Conservation (phyloP, 2,113 vertebrate species). For the Xenus cinereus region DNA sequence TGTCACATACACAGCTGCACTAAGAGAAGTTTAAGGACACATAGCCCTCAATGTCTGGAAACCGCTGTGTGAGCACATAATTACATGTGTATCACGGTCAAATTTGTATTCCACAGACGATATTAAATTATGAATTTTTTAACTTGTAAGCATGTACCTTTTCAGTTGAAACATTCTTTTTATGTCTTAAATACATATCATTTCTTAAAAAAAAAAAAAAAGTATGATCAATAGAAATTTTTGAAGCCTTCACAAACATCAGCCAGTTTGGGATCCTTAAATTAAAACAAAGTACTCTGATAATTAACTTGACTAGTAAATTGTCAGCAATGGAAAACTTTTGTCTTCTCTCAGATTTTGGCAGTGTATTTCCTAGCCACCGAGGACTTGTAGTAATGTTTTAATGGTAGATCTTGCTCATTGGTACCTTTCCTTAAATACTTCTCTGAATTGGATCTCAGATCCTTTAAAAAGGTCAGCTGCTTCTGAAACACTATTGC, state of each 20-base stretch:
- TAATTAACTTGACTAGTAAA: background rate
- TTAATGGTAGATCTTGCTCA: background rate
- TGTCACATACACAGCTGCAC: background rate
- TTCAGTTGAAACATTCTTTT: background rate
- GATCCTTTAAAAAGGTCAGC: background rate
- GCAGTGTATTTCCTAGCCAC: background rate
- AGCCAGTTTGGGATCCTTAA: background rate
- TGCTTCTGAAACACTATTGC: background rate
- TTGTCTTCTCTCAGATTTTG: background rate
- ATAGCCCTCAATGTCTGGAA: background rate
- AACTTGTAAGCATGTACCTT: background rate
- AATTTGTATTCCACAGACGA: background rate
- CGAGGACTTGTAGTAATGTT: background rate
- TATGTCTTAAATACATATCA: background rate
- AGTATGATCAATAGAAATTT: background rate
- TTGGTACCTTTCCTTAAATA: background rate
- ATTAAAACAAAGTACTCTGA: background rate
- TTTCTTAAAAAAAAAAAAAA: background rate
- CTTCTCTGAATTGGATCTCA: background rate
- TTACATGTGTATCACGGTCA: fast-evolving
- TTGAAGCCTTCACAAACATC: background rate
- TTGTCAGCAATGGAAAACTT: background rate
- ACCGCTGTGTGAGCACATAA: background rate
- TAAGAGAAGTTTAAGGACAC: background rate
- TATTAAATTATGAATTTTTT: background rate